Evolutionary conservation across 2,797 vertebrate species (phyloP).

Genomic region (Parauchenoglanis ngamensis): DNA sequence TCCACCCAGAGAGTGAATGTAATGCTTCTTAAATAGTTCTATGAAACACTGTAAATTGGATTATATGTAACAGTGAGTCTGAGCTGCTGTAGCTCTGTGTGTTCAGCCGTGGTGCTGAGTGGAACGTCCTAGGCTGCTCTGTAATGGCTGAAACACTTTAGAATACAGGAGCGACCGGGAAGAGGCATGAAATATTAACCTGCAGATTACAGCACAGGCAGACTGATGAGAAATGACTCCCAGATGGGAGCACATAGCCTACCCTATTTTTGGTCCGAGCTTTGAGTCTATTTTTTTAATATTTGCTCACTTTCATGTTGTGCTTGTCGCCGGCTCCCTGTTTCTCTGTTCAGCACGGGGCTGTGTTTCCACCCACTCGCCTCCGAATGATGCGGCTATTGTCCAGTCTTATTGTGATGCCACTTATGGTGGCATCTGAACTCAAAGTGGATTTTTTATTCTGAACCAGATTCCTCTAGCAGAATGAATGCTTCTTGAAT

Average conservation of each 20-base stretch:
- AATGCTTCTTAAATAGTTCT: conserved; percentile 14
- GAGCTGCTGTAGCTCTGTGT: conserved; percentile 5
- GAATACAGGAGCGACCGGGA: conserved; percentile 49
- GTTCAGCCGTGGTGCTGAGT: background rate
- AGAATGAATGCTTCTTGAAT: background rate
- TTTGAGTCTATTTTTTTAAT: conserved; percentile 49
- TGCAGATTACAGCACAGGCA: conserved; percentile 61
- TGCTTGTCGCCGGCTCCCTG: background rate
- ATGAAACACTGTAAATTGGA: conserved; percentile 8
- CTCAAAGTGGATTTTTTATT: background rate
- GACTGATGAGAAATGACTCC: conserved; percentile 57
- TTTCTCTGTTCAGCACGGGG: background rate
- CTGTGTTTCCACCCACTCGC: conserved; percentile 3
- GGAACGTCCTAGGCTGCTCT: conserved; percentile 14
- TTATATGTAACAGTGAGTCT: conserved; percentile 14
- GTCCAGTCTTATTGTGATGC: background rate
- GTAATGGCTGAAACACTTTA: conserved; percentile 62
- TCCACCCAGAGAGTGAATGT: conserved; percentile 2
- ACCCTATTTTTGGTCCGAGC: conserved; percentile 60
- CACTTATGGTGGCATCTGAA: no score
- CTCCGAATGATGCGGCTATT: background rate
- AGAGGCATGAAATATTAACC: conserved; percentile 71
- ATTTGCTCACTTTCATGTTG: background rate
- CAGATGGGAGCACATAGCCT: conserved; percentile 55
- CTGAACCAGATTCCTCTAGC: background rate